These are phyloP conservation scores for Ostrea denselamellosa DNA, from an alignment of 1,140 invertebrate species.

Conservation along the genomic window DNA sequence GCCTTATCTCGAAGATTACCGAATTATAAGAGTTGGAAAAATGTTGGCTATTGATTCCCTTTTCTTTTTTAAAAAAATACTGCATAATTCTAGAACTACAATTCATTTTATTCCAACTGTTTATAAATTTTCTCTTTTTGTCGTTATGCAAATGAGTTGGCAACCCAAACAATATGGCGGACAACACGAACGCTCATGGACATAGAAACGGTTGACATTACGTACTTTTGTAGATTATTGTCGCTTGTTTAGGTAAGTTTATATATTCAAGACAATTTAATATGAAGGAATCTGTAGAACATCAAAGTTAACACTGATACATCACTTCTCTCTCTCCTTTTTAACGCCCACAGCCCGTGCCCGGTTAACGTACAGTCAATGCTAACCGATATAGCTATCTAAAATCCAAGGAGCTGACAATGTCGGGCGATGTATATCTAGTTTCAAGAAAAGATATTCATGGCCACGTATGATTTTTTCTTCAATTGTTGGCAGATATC, in stretches of 20 bases:
- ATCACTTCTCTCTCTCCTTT: no score
- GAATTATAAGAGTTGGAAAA: neutral
- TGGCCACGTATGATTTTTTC: no score
- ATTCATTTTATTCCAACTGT: neutral
- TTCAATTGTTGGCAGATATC: no score
- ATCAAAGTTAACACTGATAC: no score
- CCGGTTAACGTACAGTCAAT: no score
- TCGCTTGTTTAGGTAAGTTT: neutral
- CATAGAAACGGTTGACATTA: conserved; percentile 35
- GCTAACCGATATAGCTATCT: no score
- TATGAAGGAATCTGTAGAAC: no score
- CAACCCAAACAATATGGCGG: conserved; percentile 55
- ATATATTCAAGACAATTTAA: neutral
- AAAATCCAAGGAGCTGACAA: no score
- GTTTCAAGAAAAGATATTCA: no score
- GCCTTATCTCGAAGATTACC: neutral
- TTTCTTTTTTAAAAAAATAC: neutral
- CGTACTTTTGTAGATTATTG: neutral
- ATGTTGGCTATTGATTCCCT: neutral
- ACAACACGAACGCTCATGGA: conserved; percentile 40
- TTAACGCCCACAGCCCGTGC: no score
- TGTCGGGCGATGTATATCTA: no score
- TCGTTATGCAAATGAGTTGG: conserved; percentile 51
- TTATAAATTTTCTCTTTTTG: neutral
- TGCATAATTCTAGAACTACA: neutral